A percentile compares a stretch with the other conserved stretches of the same genome.
Evolutionary conservation across 1,140 invertebrate species (phyloP).

Genomic region (Dinoponera quadriceps): DNA sequence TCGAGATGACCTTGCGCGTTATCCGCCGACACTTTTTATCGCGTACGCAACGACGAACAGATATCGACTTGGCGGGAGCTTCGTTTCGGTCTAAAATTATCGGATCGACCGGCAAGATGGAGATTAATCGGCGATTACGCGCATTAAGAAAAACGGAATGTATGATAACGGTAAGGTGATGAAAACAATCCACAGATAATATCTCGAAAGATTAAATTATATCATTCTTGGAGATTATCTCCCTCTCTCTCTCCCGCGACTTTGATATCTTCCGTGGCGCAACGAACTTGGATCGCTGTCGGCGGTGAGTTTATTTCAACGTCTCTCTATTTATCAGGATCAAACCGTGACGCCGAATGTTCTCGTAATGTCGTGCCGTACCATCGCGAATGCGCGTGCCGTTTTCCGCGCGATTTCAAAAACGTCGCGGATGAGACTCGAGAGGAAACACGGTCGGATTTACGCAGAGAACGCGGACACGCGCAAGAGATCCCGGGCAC

Average conservation of each 20-base stretch:
- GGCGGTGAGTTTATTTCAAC: too few species aligned
- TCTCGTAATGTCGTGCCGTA: too few species aligned
- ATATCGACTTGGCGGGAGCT: background rate
- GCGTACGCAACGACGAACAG: background rate
- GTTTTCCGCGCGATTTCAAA: background rate
- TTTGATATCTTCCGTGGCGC: background rate
- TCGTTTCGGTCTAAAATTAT: slow-evolving; percentile 13
- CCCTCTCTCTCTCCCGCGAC: background rate
- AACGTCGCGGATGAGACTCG: too few species aligned
- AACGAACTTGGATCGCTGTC: background rate
- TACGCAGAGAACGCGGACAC: background rate
- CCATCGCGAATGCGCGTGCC: background rate
- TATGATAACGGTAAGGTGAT: background rate
- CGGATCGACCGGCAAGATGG: background rate
- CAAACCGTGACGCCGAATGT: too few species aligned
- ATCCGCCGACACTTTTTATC: slow-evolving; percentile 16
- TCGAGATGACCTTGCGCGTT: background rate
- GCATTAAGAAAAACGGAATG: background rate
- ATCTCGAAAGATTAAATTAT: background rate
- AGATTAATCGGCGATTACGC: background rate
- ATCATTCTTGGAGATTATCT: background rate
- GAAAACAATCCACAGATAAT: background rate
- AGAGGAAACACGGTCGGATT: background rate
- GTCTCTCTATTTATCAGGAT: too few species aligned
- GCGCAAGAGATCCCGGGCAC: background rate